These are phyloP conservation scores for Penelope pileata DNA, from an alignment of 2,113 vertebrate species.

Conservation along the genomic window DNA sequence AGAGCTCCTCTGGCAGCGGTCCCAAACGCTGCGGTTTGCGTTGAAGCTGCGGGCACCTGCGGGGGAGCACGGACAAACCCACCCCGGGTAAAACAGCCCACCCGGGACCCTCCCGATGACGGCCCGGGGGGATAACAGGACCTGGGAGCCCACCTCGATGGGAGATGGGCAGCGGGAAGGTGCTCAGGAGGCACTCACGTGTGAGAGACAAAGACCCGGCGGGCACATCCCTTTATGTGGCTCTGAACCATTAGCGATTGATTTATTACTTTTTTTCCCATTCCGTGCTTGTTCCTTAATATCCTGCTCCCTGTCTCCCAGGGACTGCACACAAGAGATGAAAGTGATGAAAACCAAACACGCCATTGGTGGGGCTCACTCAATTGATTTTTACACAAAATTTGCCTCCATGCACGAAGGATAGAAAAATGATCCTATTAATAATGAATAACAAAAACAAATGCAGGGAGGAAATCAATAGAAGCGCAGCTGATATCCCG, in stretches of 20 bases:
- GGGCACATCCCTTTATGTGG: neutral
- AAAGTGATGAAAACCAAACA: constrained; percentile 77
- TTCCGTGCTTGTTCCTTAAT: constrained; percentile 48
- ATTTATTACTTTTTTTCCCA: neutral
- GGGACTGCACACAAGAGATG: constrained; percentile 69
- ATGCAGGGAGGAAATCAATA: constrained; percentile 79
- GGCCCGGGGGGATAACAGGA: neutral
- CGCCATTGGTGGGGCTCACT: constrained; percentile 71
- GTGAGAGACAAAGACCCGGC: neutral
- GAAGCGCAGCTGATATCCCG: constrained; percentile 71
- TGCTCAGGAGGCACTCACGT: neutral
- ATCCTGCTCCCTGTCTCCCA: constrained; percentile 53
- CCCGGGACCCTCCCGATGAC: neutral
- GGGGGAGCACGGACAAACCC: too few relatives aligned
- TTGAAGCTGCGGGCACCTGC: too few relatives aligned
- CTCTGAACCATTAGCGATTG: constrained; percentile 18
- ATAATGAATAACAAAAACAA: constrained; percentile 86
- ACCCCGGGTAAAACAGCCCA: too few relatives aligned
- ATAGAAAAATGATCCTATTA: constrained; percentile 82
- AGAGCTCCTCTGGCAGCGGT: too few relatives aligned
- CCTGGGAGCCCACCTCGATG: neutral
- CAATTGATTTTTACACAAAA: constrained; percentile 87
- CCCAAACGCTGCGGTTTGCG: too few relatives aligned
- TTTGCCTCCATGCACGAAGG: constrained; percentile 78
- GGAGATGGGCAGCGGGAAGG: neutral